A percentile compares a stretch with the other conserved stretches of the same genome.
These are phyloP conservation scores for Rosalia funebris DNA, from an alignment of 2,888 invertebrate species.

Conservation along the genomic window DNA sequence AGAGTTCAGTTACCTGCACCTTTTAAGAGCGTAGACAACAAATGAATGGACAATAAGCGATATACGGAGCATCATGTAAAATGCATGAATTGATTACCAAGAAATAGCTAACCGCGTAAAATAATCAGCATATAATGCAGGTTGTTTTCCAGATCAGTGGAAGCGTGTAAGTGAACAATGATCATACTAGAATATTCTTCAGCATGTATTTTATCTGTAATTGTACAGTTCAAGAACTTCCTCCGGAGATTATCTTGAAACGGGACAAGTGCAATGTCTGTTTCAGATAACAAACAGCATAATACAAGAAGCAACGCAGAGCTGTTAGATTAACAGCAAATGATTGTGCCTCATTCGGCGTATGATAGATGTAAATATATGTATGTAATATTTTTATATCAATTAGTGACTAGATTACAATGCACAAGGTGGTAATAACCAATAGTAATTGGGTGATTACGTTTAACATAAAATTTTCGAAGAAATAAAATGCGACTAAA, in stretches of 20 bases:
- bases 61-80: neutral
- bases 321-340: conserved; percentile 6
- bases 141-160: neutral
- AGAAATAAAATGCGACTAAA: too few species aligned
- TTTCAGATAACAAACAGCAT: conserved; percentile 13
- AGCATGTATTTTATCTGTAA: conserved; percentile 7
- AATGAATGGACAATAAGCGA: too few species aligned
- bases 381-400: too few species aligned
- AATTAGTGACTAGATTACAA: too few species aligned
- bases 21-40: too few species aligned
- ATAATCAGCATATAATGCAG: neutral
- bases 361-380: too few species aligned
- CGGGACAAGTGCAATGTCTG: conserved; percentile 1
- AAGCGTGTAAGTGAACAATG: too few species aligned
- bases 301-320: conserved; percentile 9
- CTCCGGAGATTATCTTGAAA: conserved; percentile 7
- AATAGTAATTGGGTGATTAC: too few species aligned
- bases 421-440: too few species aligned
- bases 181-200: too few species aligned
- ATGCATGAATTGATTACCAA: neutral
- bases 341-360: neutral
- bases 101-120: neutral
- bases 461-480: too few species aligned
- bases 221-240: conserved; percentile 14
- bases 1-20: too few species aligned